Conservation (phyloP, 2,888 invertebrate species). For the Halictus ligatus region DNA sequence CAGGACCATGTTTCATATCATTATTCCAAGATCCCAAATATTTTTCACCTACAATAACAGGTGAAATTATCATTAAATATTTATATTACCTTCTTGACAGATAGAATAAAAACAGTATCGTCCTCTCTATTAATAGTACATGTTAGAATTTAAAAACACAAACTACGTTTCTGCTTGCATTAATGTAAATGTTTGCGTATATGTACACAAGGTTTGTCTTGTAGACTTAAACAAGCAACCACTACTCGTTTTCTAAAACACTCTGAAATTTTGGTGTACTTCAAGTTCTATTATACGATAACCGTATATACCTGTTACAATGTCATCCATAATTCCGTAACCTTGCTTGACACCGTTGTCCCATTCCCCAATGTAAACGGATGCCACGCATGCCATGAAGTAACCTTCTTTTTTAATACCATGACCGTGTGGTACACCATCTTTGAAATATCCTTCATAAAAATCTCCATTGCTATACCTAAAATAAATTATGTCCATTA, state of each 20-base stretch:
- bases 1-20: conserved; percentile 93
- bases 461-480: conserved; percentile 91
- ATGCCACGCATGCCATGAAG: conserved; percentile 90
- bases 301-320: conserved; percentile 87
- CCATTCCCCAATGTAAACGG: conserved; percentile 96
- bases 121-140: not conserved
- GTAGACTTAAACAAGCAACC: not conserved
- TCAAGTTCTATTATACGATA: not conserved
- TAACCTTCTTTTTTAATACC: conserved; percentile 93
- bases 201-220: not conserved
- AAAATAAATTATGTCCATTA: conserved; percentile 85
- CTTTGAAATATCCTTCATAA: conserved; percentile 95
- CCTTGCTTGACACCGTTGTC: conserved; percentile 91
- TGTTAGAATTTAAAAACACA: not conserved
- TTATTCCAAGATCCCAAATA: conserved; percentile 96
- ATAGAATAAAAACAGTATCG: not conserved
- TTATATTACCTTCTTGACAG: not conserved
- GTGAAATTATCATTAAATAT: not conserved
- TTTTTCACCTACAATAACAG: conserved; percentile 88
- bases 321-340: conserved; percentile 95
- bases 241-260: not conserved
- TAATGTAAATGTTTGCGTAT: not conserved
- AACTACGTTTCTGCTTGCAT: not conserved
- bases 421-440: conserved; percentile 93
- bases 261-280: not conserved